phyloP scores from a whole-genome alignment of 2,888 invertebrate species.

The Zhuqinia jingwanae region DNA sequence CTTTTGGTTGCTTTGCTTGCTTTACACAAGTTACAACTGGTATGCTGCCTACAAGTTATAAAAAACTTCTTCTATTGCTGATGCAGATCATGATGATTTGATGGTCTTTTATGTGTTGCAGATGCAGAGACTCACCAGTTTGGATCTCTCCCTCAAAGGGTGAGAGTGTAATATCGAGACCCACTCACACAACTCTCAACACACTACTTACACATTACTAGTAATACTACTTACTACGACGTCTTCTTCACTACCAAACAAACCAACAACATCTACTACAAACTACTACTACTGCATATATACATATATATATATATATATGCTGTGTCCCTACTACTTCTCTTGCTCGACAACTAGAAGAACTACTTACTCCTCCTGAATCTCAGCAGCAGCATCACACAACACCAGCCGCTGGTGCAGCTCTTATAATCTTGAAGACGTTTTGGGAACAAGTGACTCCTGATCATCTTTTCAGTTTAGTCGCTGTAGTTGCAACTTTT shows the following conservation, averaged over 20 bases:
- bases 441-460: constrained; percentile 74
- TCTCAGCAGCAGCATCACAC: constrained; percentile 56
- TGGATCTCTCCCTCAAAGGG: constrained; percentile 79
- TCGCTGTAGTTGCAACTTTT: constrained; percentile 66
- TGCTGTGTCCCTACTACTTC: too few species aligned
- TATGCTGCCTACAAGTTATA: constrained; percentile 3
- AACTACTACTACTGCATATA: constrained; percentile 42
- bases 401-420: background rate
- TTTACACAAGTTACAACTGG: constrained; percentile 25
- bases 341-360: constrained; percentile 34
- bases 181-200: constrained; percentile 68
- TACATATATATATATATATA: too few species aligned
- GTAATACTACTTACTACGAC: constrained; percentile 54
- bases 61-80: constrained; percentile 28
- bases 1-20: constrained; percentile 48
- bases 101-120: constrained; percentile 73
- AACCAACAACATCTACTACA: too few species aligned
- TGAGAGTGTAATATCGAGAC: constrained; percentile 77
- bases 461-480: constrained; percentile 70
- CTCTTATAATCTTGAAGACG: constrained; percentile 64
- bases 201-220: constrained; percentile 66
- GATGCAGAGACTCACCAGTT: constrained; percentile 77
- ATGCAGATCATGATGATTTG: constrained; percentile 62
- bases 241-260: constrained; percentile 14
- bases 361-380: constrained; percentile 71